Percentiles rank a stretch among this genome's conserved stretches.
Evolutionary conservation across 1,140 invertebrate species (phyloP).

Genomic region (Chionoecetes opilio): DNA sequence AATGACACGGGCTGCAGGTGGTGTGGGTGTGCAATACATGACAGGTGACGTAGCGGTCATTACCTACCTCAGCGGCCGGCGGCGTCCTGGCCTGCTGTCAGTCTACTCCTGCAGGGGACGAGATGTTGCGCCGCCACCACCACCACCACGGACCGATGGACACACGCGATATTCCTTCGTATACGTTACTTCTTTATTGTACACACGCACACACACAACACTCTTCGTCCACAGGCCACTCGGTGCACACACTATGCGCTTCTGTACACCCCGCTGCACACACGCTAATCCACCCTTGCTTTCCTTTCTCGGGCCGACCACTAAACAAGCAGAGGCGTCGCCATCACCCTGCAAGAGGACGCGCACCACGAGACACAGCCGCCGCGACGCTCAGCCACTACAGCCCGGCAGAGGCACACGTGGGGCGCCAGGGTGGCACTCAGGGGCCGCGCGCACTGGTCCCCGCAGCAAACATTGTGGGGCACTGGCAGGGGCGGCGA

Average conservation of each 20-base stretch:
- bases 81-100: neutral
- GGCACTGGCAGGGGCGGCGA: constrained; percentile 56
- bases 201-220: neutral
- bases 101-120: neutral
- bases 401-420: constrained; percentile 61
- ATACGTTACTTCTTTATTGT: neutral
- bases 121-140: neutral
- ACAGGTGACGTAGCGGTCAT: constrained; percentile 9
- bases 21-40: neutral
- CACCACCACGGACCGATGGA: neutral
- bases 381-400: neutral
- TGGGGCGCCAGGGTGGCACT: constrained; percentile 62
- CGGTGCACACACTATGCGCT: neutral
- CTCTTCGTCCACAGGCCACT: neutral
- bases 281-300: neutral
- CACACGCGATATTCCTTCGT: neutral
- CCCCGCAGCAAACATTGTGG: constrained; percentile 72
- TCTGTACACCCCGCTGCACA: neutral
- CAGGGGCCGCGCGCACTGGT: constrained; percentile 66
- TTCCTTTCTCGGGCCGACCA: neutral
- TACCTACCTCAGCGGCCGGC: neutral
- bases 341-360: neutral
- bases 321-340: neutral
- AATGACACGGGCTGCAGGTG: neutral
- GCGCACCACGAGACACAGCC: neutral